Evolutionary conservation across 1,140 invertebrate species (phyloP), one percentile per base, ranked within the genome.

Genomic region (Cydia strobilella): DNA sequence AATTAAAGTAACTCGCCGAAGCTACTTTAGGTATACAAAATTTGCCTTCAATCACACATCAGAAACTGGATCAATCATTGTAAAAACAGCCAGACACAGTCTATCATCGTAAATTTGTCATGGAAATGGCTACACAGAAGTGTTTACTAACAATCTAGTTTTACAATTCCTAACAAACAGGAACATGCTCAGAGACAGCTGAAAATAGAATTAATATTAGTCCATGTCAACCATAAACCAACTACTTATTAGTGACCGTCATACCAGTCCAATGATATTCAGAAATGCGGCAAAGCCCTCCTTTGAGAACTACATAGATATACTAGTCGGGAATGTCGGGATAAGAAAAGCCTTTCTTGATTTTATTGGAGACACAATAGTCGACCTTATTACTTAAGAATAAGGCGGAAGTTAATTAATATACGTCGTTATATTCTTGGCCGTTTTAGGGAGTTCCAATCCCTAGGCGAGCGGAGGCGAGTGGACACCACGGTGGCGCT

Each of bases 201-300:
- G 27, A 66, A 62, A 20, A 25, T n/a, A n/a, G 12, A 31, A 35
- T 42, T 39, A 35, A 6, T 18, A 69, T 35, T 69, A 69, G 12
- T 65, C 27, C 15, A 39, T 18, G 65, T 39, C 25, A 25, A 15
- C 31, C 65, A 69, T 69, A 39, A 69, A 69, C 23, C 39, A 18
- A 35, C 15, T 35, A 18, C 42, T 18, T 66, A 66, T 66, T 69
- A 69, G 31, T 69, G 35, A 69, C 31, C 35, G 27, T 23, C 27
- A 35, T 59, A 59, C 54, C 54, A 59, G 54, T 23, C n/a, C 31
- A 69, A 35, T 69, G 27, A 69, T 69, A 35, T 69, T 35, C 65
- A 69, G 15, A 69, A 69, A 69, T 35, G 65, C 65, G 27, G 65
- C 6, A 31, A 66, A 42, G 35, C n/a, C 65, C 20, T 20, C 31